Conservation (phyloP, 2,888 invertebrate species). For the Gryllus longicercus region DNA sequence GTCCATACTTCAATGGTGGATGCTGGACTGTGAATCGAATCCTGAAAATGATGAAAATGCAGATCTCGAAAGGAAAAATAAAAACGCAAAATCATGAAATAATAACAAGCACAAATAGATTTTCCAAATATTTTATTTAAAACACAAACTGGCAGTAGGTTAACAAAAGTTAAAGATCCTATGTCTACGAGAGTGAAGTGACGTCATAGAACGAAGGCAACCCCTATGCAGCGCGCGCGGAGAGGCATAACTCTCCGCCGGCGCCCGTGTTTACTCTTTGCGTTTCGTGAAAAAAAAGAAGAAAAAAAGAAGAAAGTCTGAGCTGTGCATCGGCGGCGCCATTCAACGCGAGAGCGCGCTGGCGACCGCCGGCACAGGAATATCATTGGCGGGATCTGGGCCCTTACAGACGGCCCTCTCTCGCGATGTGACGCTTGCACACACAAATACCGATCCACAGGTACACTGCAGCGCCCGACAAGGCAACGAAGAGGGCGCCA, state of each 20-base stretch:
- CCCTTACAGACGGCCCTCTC: background rate
- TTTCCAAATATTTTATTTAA: slow-evolving; percentile 1
- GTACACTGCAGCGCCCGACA: no score
- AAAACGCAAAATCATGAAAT: background rate
- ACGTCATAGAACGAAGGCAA: background rate
- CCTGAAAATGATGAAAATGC: no score
- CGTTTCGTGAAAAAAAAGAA: background rate
- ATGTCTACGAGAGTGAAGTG: background rate
- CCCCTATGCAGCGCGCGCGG: background rate
- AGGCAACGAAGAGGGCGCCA: no score
- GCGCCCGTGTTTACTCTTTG: background rate
- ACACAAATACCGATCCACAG: no score
- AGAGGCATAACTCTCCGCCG: background rate
- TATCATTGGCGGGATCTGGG: background rate
- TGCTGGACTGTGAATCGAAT: no score
- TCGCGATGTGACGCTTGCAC: no score
- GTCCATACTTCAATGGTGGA: no score
- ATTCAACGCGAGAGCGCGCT: background rate
- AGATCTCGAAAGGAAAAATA: no score
- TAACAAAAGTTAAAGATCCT: slow-evolving; percentile 17
- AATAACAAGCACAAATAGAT: background rate
- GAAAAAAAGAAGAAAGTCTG: background rate
- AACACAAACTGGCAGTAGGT: slow-evolving; percentile 6
- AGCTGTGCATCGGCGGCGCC: background rate
- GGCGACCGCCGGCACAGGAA: background rate